A percentile compares a stretch with the other conserved stretches of the same genome.
phyloP scores from a whole-genome alignment of 2,888 invertebrate species.

The Philhelius pedissequus region DNA sequence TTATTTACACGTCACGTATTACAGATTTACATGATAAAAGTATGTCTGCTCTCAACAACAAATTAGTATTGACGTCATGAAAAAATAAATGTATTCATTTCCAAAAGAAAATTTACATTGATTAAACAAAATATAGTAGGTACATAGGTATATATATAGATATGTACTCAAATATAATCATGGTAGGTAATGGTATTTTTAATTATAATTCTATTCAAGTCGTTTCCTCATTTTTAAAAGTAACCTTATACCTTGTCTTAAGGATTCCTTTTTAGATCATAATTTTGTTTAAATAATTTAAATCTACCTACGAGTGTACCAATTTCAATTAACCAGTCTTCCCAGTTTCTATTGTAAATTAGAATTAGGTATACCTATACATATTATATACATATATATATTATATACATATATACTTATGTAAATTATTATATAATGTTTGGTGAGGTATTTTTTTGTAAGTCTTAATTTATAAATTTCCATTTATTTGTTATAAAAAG shows the following conservation, averaged over 20 bases:
- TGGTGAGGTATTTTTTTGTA: no score
- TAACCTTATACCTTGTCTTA: background rate
- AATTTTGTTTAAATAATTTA: background rate
- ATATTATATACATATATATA: no score
- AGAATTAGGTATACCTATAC: no score
- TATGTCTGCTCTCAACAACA: background rate
- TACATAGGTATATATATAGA: background rate
- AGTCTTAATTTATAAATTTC: no score
- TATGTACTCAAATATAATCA: background rate
- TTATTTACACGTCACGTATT: background rate
- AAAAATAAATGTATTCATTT: background rate
- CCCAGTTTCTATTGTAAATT: background rate
- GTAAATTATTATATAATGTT: no score
- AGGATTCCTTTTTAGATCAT: background rate
- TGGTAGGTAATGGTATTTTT: background rate
- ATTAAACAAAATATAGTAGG: background rate
- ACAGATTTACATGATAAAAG: slow-evolving; percentile 3
- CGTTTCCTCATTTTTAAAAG: slow-evolving; percentile 3
- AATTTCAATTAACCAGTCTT: background rate
- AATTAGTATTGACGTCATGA: slow-evolving; percentile 10
- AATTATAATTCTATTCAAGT: background rate
- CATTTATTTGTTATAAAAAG: no score
- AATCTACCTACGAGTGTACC: no score
- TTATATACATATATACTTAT: no score
- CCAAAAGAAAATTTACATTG: background rate